Conservation (phyloP, 1,140 invertebrate species). For the Leucophenga varia region DNA sequence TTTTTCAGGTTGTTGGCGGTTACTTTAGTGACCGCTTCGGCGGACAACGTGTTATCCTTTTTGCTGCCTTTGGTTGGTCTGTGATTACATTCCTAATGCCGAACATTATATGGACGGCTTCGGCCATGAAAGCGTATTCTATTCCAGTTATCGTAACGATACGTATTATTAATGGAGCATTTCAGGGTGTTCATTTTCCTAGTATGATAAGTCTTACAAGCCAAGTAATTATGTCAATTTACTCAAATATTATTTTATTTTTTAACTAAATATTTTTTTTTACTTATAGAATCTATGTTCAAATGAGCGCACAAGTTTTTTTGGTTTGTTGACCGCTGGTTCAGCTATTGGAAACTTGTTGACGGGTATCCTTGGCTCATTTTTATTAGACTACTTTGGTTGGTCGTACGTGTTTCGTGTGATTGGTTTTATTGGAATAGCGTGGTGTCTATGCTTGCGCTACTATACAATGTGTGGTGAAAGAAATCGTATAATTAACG, state of each 20-base stretch:
- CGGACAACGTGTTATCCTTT: constrained; percentile 67
- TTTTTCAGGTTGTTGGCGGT: constrained; percentile 61
- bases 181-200: constrained; percentile 72
- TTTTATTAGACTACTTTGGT: constrained; percentile 67
- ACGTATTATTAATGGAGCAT: constrained; percentile 67
- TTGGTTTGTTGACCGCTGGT: constrained; percentile 69
- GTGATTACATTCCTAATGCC: constrained; percentile 70
- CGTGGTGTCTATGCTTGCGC: constrained; percentile 47
- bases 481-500: constrained; percentile 48
- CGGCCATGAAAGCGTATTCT: constrained; percentile 59
- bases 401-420: constrained; percentile 71
- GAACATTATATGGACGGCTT: constrained; percentile 64
- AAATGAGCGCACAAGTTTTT: constrained; percentile 70
- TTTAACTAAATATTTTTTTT: background rate
- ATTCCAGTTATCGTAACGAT: constrained; percentile 65
- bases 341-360: constrained; percentile 67
- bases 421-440: constrained; percentile 62
- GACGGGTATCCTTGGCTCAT: constrained; percentile 69
- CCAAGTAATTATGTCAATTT: constrained; percentile 52
- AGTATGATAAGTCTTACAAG: constrained; percentile 73
- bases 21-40: constrained; percentile 70
- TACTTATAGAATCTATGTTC: constrained; percentile 59
- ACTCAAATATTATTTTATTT: background rate
- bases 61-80: constrained; percentile 69
- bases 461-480: constrained; percentile 54